A percentile compares a stretch with the other conserved stretches of the same genome.
These are phyloP conservation scores for Harpalus rubripes DNA, from an alignment of 2,888 invertebrate species.

Conservation along the genomic window DNA sequence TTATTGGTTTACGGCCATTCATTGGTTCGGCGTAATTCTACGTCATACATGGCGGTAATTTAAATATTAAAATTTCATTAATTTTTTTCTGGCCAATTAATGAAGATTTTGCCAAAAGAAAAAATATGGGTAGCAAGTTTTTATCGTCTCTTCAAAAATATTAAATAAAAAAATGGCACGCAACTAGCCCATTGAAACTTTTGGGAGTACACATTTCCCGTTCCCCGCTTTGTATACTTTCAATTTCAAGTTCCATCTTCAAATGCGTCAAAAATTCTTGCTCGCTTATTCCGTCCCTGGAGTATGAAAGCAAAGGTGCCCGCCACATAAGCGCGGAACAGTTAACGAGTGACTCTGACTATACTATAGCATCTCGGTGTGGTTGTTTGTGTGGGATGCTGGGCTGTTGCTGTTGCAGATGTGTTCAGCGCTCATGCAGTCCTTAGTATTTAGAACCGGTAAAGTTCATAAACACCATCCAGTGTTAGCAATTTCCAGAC, in stretches of 20 bases:
- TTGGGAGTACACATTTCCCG: background rate
- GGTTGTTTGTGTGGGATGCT: background rate
- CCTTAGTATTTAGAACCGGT: slow-evolving; percentile 27
- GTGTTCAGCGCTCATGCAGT: background rate
- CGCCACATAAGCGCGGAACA: background rate
- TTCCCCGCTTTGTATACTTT: too few species aligned
- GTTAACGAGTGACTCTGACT: slow-evolving; percentile 4
- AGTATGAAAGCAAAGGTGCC: background rate
- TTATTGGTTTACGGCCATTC: too few species aligned
- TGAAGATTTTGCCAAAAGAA: too few species aligned
- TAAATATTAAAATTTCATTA: too few species aligned
- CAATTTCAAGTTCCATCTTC: too few species aligned
- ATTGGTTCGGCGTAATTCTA: too few species aligned
- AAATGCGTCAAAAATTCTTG: background rate
- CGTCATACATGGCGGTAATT: too few species aligned
- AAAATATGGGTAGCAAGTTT: too few species aligned
- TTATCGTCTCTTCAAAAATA: too few species aligned
- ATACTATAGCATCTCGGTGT: slow-evolving; percentile 11
- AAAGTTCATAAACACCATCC: slow-evolving; percentile 19
- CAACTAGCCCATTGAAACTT: too few species aligned
- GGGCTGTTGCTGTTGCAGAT: background rate
- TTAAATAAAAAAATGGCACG: too few species aligned
- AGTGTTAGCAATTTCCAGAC: background rate
- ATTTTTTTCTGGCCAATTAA: too few species aligned
- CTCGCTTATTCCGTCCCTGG: background rate